Base-by-base conservation (phyloP, 2,797 vertebrate genomes). In the Fistularia tabacaria region DNA sequence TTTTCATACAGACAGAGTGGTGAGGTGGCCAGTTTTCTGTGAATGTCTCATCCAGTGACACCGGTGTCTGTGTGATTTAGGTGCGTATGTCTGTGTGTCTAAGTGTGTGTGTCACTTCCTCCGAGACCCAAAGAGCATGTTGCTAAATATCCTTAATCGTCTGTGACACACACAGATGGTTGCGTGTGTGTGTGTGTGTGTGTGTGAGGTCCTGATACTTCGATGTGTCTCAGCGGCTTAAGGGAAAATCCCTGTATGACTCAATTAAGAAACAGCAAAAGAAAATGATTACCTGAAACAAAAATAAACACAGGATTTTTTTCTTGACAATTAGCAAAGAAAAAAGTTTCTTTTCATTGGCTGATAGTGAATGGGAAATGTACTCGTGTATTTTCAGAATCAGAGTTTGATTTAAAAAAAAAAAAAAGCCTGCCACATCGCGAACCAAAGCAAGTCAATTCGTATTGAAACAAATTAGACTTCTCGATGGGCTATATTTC, bases 31-130 rank as follows among this genome's bases (percentile, higher is more conserved):
- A 14, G 58, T 63, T 72, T 66, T 66, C 70, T 69, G 46, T 57
- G 4, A 58, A 69, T 75, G 75, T 74, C 76, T 80, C 59, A 74
- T 51, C 54, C 54, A n/a, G n/a, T n/a, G n/a, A n/a, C 57, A 54
- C 54, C 25, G 25, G 25, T 25, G 25, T 25, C 25, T 25, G 25
- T 25, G 25, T 25, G 25, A 25, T 25, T 25, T 25, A 25, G 64
- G 57, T 60, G 36, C 58, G 50, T 12, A 49, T 49, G 52, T 49
- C 51, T 36, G 53, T 62, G 46, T 69, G 15, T 37, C 14, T 45
- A n/a, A 66, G 53, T 59, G 54, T 51, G 57, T 55, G 54, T 51
- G 40, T 74, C 43, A 52, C 55, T 74, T 66, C 59, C n/a, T n/a
- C n/a, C n/a, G n/a, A n/a, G n/a, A n/a, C n/a, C n/a, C 61, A 36